Evolutionary conservation across 2,113 vertebrate genomes (phyloP), one percentile per base, ranked within the genome.

Genomic region (Nothocercus nigrocapillus): DNA sequence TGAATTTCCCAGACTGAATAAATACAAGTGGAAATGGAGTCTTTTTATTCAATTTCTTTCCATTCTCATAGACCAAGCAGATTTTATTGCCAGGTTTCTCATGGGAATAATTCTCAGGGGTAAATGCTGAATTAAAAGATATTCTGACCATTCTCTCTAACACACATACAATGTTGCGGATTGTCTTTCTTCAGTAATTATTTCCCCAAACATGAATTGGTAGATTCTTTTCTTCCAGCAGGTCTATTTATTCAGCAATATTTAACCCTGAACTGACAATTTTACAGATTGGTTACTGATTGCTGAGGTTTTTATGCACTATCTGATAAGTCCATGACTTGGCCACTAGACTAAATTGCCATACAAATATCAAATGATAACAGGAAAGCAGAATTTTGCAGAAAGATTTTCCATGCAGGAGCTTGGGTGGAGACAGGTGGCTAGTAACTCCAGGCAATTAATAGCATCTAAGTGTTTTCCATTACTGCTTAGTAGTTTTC

Each of bases 21-120:
- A 98, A 98, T 98, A 98, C 97, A 93, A 98, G 98, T 98, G 98
- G 98, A 98, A 98, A 98, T 97, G 96, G 98, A 98, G 97, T 98
- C 98, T 98, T 98, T 98, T 98, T 98, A 98, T 98, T 98, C 98
- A 98, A 98, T 98, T 98, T 98, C 97, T 98, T 97, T 97, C 98
- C 98, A 89, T 98, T 98, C 98, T 98, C 98, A 97, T 73, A 97
- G 97, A 97, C 98, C 97, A 97, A 97, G 97, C 97, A 97, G 97
- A 98, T 98, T 98, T 98, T 97, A 98, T 98, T 98, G 97, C 97
- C 96, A 95, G 96, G 94, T 96, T 96, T 96, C 98, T 98, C 97
- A 85, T 94, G 98, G 98, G 98, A 98, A 95, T 95, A 94, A 98
- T 98, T 98, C 98, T 98, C 98, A 96, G 4, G 95, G 97, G 97